Evolutionary conservation across 1,140 invertebrate genomes (phyloP), one percentile per base, ranked within the genome.

Genomic region (Ephestia elutella): DNA sequence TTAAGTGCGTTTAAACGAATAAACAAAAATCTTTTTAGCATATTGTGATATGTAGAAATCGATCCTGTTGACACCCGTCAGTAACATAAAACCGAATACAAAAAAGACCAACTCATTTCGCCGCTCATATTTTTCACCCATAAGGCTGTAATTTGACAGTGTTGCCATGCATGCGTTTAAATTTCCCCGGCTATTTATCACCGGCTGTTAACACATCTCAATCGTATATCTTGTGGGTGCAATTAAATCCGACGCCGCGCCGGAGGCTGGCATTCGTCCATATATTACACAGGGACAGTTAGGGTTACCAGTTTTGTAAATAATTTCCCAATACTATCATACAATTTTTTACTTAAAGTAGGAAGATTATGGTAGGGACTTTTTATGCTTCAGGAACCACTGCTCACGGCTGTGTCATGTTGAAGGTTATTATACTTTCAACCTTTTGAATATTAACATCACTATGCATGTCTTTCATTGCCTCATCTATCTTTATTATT

Each of bases 141-240:
- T 44, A 44, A 44, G 38, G 38, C 38, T 44, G 38, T 44, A 44
- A 44, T 44, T 44, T 44, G 38, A 44, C 38, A 44, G 38, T 44
- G 38, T 44, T 44, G 38, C 38, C 13, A 44, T 44, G 38, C 38
- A 44, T 44, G 38, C 13, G 38, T 44, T 44, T 44, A 44, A 56
- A 44, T 49, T 57, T 57, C 21, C 48, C 44, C 11, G 44, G 20
- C 50, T 32, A 59, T 59, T 54, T 38, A 59, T 59, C 57, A 59
- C 19, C 8, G 38, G 35, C 51, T 50, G 21, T 60, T 60, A 60
- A 51, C 58, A 60, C 58, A 48, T 60, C 58, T 60, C 53, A 60
- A 60, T 60, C 58, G 53, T 44, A 49, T 32, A 56, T 56, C 55
- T 49, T 32, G 13, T 53, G 32, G 13, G 57, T 55, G 54, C 58